Percentiles rank a stretch among this genome's conserved stretches.
Evolutionary conservation across 2,113 vertebrate genomes (phyloP).

Genomic region (Prinia subflava): DNA sequence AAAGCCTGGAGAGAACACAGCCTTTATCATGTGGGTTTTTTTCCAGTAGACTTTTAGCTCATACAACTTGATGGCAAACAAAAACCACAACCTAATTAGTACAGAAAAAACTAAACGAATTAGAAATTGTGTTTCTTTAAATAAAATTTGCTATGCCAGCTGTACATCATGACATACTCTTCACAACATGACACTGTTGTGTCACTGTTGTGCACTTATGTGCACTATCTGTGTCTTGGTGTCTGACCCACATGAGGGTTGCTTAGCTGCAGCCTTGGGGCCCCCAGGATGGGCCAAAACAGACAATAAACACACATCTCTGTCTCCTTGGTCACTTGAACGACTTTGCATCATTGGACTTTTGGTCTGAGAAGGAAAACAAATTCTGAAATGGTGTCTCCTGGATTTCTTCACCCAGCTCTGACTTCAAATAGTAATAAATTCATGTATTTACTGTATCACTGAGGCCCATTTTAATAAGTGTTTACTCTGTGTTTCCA

Average conservation of each 20-base stretch:
- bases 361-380: constrained; percentile 45
- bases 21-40: neutral
- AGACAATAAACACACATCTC: constrained; percentile 4
- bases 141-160: neutral
- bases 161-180: neutral
- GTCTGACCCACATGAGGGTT: neutral
- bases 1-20: neutral
- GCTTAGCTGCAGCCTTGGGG: neutral
- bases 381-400: constrained; percentile 29
- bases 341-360: constrained; percentile 6
- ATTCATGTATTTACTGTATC: constrained; percentile 53
- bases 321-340: neutral
- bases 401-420: constrained; percentile 58
- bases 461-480: constrained; percentile 37
- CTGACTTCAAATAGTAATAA: constrained; percentile 53
- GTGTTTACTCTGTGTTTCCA: constrained; percentile 48
- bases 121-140: neutral
- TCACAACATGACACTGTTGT: neutral
- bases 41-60: neutral
- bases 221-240: neutral
- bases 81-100: neutral
- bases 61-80: neutral
- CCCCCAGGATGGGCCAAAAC: constrained; percentile 6
- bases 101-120: neutral
- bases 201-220: too few relatives aligned